Conservation (phyloP, 2,113 vertebrate species). For the Mandrillus leucophaeus region DNA sequence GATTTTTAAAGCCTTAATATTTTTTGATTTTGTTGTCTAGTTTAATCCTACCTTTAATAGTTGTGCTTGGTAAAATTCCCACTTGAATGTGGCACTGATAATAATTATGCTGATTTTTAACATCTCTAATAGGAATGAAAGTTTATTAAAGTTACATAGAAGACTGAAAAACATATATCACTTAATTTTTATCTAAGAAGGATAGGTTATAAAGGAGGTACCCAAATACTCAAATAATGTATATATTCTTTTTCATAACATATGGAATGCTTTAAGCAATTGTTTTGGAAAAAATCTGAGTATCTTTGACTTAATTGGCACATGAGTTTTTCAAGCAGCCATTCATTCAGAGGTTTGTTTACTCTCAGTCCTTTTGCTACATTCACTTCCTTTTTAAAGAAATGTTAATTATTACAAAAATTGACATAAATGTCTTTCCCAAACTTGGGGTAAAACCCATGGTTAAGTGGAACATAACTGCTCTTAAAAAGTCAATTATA, state of each 20-base stretch:
- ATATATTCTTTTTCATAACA: constrained; percentile 36
- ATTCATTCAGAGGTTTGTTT: constrained; percentile 25
- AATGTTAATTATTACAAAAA: not conserved
- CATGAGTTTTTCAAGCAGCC: constrained; percentile 20
- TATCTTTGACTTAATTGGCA: constrained; percentile 29
- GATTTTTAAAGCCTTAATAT: constrained; percentile 15
- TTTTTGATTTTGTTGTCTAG: constrained; percentile 45
- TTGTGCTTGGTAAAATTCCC: constrained; percentile 34
- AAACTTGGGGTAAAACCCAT: not conserved
- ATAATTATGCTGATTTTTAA: constrained; percentile 53
- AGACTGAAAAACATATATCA: not conserved
- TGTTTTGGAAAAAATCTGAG: not conserved
- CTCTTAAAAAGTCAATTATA: constrained; percentile 16
- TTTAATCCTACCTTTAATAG: constrained; percentile 33
- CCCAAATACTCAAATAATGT: constrained; percentile 18
- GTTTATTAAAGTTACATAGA: constrained; percentile 9
- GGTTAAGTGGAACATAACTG: not conserved
- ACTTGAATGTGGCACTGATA: constrained; percentile 34
- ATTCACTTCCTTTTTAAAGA: constrained; percentile 32
- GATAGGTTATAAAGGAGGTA: constrained; percentile 19
- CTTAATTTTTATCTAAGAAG: constrained; percentile 45
- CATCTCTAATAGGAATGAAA: constrained; percentile 36
- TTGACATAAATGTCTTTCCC: not conserved
- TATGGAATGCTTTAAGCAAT: constrained; percentile 33
- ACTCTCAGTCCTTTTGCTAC: not conserved